Evolutionary conservation across 1,140 invertebrate species (phyloP).

Genomic region (Achroia grisella): DNA sequence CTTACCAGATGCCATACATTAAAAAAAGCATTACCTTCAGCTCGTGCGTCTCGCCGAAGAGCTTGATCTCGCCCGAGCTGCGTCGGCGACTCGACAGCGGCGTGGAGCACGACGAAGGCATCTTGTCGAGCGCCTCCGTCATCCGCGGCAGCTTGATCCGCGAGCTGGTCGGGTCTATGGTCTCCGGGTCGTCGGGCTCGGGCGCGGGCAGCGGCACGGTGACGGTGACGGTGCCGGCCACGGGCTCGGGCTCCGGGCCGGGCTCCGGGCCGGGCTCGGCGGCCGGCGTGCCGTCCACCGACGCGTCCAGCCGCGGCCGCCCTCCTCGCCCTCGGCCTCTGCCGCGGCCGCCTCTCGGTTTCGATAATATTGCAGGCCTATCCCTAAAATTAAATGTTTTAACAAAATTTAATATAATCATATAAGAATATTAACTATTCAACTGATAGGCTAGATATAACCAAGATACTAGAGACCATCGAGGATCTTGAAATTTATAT

Average conservation of each 20-base stretch:
- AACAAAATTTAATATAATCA: too few relatives aligned
- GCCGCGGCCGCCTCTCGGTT: slow-evolving; percentile 50
- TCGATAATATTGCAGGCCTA: slow-evolving; percentile 52
- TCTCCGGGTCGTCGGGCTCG: background rate
- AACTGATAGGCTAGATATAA: too few relatives aligned
- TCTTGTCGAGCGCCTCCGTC: slow-evolving; percentile 60
- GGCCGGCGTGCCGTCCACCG: slow-evolving; percentile 10
- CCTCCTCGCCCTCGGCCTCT: slow-evolving; percentile 23
- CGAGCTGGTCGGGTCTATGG: slow-evolving; percentile 52
- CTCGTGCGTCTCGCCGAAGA: slow-evolving; percentile 31
- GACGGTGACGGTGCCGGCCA: slow-evolving; percentile 9
- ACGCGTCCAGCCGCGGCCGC: background rate
- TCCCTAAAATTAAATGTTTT: slow-evolving; percentile 53
- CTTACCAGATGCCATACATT: too few relatives aligned
- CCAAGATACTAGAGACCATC: too few relatives aligned
- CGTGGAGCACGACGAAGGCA: slow-evolving; percentile 48
- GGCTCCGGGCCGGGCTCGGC: background rate
- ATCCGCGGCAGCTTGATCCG: slow-evolving; percentile 60
- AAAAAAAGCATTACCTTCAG: too few relatives aligned
- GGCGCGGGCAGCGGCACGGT: background rate
- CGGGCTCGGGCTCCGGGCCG: slow-evolving; percentile 3
- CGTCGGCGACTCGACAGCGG: slow-evolving; percentile 45
- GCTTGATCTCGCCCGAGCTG: slow-evolving; percentile 28
- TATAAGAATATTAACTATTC: too few relatives aligned
- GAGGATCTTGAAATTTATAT: too few relatives aligned